Base-by-base conservation (phyloP, 2,113 vertebrate species). In the Phasianus colchicus region DNA sequence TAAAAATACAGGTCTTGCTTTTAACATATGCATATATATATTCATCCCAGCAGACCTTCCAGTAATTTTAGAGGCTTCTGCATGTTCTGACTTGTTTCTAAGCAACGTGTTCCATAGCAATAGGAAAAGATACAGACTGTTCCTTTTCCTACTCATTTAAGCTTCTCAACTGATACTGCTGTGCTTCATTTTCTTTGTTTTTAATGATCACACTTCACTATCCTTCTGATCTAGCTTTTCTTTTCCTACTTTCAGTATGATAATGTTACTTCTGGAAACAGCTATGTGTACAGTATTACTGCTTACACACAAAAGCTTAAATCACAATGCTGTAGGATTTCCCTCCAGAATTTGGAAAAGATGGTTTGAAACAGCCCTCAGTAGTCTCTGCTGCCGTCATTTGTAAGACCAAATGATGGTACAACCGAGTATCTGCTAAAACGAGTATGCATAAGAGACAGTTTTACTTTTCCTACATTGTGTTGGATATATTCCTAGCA, bases 61-160 rank as follows among this genome's bases (percentile, higher is more conserved):
- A 2, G 42, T 66, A 50, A 74, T 66, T 70, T 92, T 60, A 72
- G 69, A 86, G 72, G 24, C 29, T 81, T 1, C 12, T 91, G 64
- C 89, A 52, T 86, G 36, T 83, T 89, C 95, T 94, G 60, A 16
- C 73, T 94, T 67, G 95, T 96, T 92, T 45, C 96, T 93, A 95
- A 92, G 94, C 93, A 96, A 92, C 93, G 2, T 75, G 47, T 88
- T 89, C 94, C 76, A 81, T 25, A 83, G 95, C 88, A 88, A 1
- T 88, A 57, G 61, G 60, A 74, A 64, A 67, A 66, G 73, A 86
- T 64, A 74, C 83, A 75, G 69, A 29, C 65, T 91, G 83, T 91
- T 73, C 89, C 83, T 36, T 86, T 91, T 47, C 65, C 55, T 7
- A 29, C 54, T 66, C 84, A 48, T 78, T 90, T 69, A 60, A 93